Percentiles rank a stretch among this genome's conserved stretches.
Evolutionary conservation across 2,113 vertebrate species (phyloP).

Genomic region (Ophiodon elongatus): DNA sequence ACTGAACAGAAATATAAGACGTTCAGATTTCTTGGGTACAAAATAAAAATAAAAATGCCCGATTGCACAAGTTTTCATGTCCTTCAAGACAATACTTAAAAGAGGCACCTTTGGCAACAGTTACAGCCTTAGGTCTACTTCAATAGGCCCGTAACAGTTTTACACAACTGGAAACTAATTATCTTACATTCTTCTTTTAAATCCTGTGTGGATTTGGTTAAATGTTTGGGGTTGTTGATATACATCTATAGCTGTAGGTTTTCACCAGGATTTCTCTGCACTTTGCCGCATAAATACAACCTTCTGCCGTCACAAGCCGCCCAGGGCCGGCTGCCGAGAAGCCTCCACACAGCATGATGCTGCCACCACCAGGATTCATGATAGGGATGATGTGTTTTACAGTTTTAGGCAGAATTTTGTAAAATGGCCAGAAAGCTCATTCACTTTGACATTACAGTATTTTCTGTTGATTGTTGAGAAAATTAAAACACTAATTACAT

Average conservation of each 20-base stretch:
- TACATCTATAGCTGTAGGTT: not conserved
- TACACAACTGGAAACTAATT: not conserved
- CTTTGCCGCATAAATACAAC: constrained; percentile 8
- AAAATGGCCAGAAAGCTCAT: not conserved
- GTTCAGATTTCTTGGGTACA: constrained; percentile 2
- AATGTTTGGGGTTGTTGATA: not conserved
- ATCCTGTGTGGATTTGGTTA: not conserved
- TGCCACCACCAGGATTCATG: constrained; percentile 54
- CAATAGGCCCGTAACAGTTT: not conserved
- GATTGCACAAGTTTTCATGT: constrained; percentile 14
- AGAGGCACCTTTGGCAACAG: constrained; percentile 38
- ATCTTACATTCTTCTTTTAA: not conserved
- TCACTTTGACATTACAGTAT: not conserved
- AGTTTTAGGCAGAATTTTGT: not conserved
- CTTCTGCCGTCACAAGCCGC: not conserved
- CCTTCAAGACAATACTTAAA: constrained; percentile 16
- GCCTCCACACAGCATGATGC: constrained; percentile 45
- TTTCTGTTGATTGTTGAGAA: not conserved
- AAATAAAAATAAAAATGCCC: constrained; percentile 17
- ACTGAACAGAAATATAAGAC: not conserved
- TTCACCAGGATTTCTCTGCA: not conserved
- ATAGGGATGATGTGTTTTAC: not conserved
- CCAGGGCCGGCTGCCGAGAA: constrained; percentile 2
- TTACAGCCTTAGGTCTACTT: constrained; percentile 2
- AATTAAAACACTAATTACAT: constrained; percentile 12